Evolutionary conservation across 2,797 vertebrate genomes (phyloP), one percentile per base, ranked within the genome.

Genomic region (Rhynchotus rufescens): DNA sequence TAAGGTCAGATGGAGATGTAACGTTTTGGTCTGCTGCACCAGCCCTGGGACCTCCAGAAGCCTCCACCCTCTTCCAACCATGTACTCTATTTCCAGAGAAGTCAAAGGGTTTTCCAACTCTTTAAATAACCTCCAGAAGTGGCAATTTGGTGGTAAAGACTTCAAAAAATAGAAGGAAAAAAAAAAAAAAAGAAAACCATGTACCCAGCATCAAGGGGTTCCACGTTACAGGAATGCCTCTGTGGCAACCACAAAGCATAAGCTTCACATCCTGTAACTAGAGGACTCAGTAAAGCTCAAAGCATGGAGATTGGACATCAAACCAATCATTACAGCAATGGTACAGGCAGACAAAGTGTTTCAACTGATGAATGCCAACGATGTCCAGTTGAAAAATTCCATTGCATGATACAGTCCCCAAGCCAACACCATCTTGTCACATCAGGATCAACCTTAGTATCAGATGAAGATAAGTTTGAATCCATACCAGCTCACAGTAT

Each of bases 171-270:
- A 36, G 36, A 36, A 36, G 36, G 9, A 36, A 36, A 36, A 36
- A 26, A 13, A 45, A 74, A 69, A 22, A 49, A 12, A 40, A 40
- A 68, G 26, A 59, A 76, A 81, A 68, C 45, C 66, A 45, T 12
- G 12, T 40, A n/a, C 42, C 34, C 68, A 28, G 17, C 15, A 54
- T 76, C 14, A 10, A 83, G 80, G 68, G 80, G 69, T 45, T 80
- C 54, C 67, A 82, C 40, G 65, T 66, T 40, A 68, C 59, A 74
- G 77, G 1, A 2, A 23, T 92, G 94, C 86, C 85, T 90, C 49
- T 85, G 92, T 95, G 94, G 94, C 95, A 93, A 89, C 94, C 96
- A 66, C 95, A 96, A 95, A 94, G 44, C 67, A 87, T 26, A 32
- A 76, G 38, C 67, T 95, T 79, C 60, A 86, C 71, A 59, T 56